These are phyloP conservation scores for Drosophila setifemur DNA, from an alignment of 1,140 invertebrate genomes.

Conservation along the genomic window DNA sequence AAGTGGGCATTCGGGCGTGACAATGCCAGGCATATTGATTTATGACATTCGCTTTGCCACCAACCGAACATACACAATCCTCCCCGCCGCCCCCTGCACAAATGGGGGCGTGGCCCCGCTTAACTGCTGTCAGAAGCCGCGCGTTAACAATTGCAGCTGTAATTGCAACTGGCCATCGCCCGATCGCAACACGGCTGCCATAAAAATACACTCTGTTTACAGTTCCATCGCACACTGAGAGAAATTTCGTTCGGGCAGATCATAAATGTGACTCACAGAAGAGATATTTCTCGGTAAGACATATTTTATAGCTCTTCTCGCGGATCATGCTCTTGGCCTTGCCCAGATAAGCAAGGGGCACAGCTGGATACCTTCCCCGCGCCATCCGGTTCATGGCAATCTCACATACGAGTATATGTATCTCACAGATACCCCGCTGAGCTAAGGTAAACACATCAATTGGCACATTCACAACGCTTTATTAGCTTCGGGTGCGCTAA, in stretches of 20 bases:
- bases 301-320: constrained; percentile 23
- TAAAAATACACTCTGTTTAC: constrained; percentile 6
- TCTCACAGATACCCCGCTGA: not conserved
- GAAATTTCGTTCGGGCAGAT: constrained; percentile 10
- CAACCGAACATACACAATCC: constrained; percentile 8
- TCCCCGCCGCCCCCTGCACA: not conserved
- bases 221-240: constrained; percentile 1
- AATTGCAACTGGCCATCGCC: constrained; percentile 41
- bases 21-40: constrained; percentile 39
- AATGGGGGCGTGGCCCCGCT: not conserved
- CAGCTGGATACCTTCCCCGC: not conserved
- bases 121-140: constrained; percentile 42
- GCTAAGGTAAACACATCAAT: constrained; percentile 1
- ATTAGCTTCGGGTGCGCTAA: no score
- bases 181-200: constrained; percentile 14
- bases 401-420: not conserved
- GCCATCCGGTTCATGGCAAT: not conserved
- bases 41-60: constrained; percentile 34
- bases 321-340: constrained; percentile 35
- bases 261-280: constrained; percentile 8
- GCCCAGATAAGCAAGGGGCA: constrained; percentile 14
- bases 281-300: not conserved
- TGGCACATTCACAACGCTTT: not conserved
- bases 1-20: not conserved
- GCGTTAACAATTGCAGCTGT: constrained; percentile 40